Conservation (phyloP, 1,140 invertebrate genomes). For the Drosophila oshimai region DNA sequence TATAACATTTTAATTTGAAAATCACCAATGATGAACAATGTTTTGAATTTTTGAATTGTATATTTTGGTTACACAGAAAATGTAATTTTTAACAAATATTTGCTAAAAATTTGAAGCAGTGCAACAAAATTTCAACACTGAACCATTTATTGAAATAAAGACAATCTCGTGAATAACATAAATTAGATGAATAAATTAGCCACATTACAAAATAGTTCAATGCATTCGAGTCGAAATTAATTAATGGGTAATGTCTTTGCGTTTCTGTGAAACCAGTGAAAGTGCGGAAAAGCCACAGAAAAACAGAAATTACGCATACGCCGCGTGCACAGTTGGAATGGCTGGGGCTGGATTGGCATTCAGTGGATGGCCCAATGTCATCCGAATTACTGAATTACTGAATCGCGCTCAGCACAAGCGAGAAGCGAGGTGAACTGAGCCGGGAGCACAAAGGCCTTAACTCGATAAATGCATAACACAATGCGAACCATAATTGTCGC, state of each 20-base stretch:
- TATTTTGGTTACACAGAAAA: no score
- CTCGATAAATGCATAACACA: constrained; percentile 50
- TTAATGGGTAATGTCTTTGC: not conserved
- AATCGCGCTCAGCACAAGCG: constrained; percentile 4
- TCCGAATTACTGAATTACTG: not conserved
- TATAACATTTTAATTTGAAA: no score
- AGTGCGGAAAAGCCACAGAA: not conserved
- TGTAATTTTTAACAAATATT: no score
- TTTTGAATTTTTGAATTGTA: no score
- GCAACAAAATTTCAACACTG: no score
- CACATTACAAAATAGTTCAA: no score
- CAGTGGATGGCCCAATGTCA: constrained; percentile 2
- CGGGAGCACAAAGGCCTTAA: constrained; percentile 29
- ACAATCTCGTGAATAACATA: no score
- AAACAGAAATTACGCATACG: constrained; percentile 29
- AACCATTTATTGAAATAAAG: no score
- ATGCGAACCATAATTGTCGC: constrained; percentile 36
- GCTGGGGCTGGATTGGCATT: not conserved
- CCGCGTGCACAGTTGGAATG: not conserved
- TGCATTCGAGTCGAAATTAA: no score
- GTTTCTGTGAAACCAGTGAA: not conserved
- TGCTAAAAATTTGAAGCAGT: no score
- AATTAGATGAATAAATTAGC: no score
- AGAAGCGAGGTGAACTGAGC: constrained; percentile 26
- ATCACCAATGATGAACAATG: no score